Base-by-base conservation (phyloP, 2,888 invertebrate species). In the Abrostola triplasia region DNA sequence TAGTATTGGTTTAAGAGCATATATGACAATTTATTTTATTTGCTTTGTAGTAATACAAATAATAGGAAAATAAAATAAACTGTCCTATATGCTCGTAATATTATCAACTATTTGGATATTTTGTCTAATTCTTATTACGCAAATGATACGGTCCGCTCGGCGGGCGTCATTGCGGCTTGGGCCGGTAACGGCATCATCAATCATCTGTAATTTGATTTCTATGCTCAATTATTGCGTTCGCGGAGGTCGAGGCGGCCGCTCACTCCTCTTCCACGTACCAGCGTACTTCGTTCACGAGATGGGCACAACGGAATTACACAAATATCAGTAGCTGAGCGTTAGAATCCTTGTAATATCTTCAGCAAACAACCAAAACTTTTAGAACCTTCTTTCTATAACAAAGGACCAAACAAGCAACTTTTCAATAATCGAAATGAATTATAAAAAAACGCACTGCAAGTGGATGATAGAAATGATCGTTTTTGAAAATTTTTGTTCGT, bases 181-280 rank as follows among this genome's bases (percentile, higher is more conserved):
- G 88, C 91, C 92, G 76, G 88, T 93, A 94, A 94, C 94, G 94
- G 94, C 88, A 93, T 93, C 92, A 91, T 94, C 94, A 93, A 94
- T 94, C 94, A 91, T 93, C 92, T 90, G 90, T 94, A 93, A 94
- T 94, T 94, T 93, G 94, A 94, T 94, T 94, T 94, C 93, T 94
- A 93, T 93, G 92, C 92, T 93, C 94, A 94, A 94, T 94, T 94
- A 94, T 94, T 94, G 90, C 92, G 92, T 93, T 90, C 90, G 90
- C 91, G 88, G 92, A 92, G 93, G 91, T 93, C 93, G 92, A 82
- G 80, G 79, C 86, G 84, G 88, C 84, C 85, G 86, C 86, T 85
- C 86, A 87, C 88, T 88, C 85, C 81, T 85, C 85, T 91, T 88
- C 87, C 88, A 87, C 81, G 85, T 88, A 84, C 83, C 83, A 72